A percentile compares a stretch with the other conserved stretches of the same genome.
Evolutionary conservation across 2,888 invertebrate species (phyloP).

Genomic region (Yponomeuta cagnagella): DNA sequence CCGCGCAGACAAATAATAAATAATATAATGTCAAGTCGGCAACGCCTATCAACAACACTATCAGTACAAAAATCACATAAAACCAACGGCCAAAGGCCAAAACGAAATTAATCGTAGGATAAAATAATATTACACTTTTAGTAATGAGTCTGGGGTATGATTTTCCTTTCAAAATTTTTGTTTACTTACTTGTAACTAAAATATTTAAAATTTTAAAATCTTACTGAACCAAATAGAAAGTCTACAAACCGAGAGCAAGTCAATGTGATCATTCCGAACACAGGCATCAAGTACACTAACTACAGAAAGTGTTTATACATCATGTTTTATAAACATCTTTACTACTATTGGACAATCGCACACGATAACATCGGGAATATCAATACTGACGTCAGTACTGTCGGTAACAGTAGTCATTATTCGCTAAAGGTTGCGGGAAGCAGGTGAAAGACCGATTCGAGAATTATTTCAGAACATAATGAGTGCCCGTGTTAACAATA

Average conservation of each 20-base stretch:
- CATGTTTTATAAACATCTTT: conserved; percentile 53
- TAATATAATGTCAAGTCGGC: not conserved
- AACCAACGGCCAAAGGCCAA: not conserved
- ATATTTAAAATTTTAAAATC: not conserved
- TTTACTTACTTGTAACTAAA: too few relatives aligned
- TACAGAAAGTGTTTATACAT: conserved; percentile 41
- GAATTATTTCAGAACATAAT: not conserved
- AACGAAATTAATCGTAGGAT: not conserved
- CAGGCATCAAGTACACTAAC: conserved; percentile 32
- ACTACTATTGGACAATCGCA: conserved; percentile 36
- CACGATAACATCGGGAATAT: conserved; percentile 48
- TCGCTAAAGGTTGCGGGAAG: conserved; percentile 15
- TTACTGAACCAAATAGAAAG: not conserved
- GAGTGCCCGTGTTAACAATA: not conserved
- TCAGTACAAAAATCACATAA: not conserved
- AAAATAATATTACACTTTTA: conserved; percentile 31
- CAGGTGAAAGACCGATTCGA: not conserved
- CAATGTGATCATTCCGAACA: not conserved
- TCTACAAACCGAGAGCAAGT: not conserved
- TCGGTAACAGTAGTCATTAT: conserved; percentile 28
- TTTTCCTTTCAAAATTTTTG: not conserved
- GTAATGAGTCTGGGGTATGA: conserved; percentile 34
- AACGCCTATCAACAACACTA: not conserved
- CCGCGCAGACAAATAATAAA: too few relatives aligned
- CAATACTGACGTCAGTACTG: conserved; percentile 33